Base-by-base conservation (phyloP, 2,888 invertebrate genomes). In the Desoria tigrina region DNA sequence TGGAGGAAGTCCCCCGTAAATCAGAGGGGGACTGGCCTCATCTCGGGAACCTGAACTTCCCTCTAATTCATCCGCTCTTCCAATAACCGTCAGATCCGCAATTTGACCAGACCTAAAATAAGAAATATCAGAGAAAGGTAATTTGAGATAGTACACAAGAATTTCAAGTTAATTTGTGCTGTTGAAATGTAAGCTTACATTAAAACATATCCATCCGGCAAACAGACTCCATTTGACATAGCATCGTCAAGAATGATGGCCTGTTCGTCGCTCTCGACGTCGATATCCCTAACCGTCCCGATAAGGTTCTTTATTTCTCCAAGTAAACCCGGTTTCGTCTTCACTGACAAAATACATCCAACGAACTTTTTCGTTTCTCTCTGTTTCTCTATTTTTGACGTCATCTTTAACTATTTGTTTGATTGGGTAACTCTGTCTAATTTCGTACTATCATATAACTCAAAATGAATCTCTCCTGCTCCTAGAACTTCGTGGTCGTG, bases 91-190 rank as follows among this genome's bases (percentile, higher is more conserved):
- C 14, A 75, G 63, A 60, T 71, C 69, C 3, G 68, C 68, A 21
- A 75, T 75, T 50, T 69, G 64, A n/a, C 63, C 66, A 3, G 75
- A 64, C n/a, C 68, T 68, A n/a, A n/a, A n/a, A n/a, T n/a, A n/a
- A 26, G 9, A 18, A 9, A 50, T 18, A 14, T 14, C 16, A 39
- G 9, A 39, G 16, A 39, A n/a, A n/a, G n/a, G 9, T 50, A 50
- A 14, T 11, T 14, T 16, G 21, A 11, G 9, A 50, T 50, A 18
- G 21, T 16, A 14, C n/a, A n/a, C n/a, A n/a, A n/a, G n/a, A n/a
- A n/a, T n/a, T n/a, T n/a, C n/a, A n/a, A n/a, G n/a, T n/a, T n/a
- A n/a, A n/a, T n/a, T n/a, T n/a, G n/a, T n/a, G n/a, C n/a, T 49
- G 21, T 9, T 16, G 18, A 49, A 21, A 16, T 39, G 9, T 18